A percentile compares a stretch with the other conserved stretches of the same genome.
These are phyloP conservation scores for Drymodes brunneopygia DNA, from an alignment of 2,113 vertebrate species.

Conservation along the genomic window DNA sequence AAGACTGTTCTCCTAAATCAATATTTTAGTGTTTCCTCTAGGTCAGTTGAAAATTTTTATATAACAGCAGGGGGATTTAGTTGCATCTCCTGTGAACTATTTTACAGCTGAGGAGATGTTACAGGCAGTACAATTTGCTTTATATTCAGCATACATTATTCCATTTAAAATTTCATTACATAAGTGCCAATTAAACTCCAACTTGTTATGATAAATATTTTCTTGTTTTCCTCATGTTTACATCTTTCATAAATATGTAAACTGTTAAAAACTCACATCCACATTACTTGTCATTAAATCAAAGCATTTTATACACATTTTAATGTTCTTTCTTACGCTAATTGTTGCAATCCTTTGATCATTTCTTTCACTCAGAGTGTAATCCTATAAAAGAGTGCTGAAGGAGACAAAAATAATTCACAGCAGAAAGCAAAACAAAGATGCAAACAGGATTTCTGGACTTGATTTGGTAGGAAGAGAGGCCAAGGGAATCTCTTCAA, in stretches of 20 bases:
- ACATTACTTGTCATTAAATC: neutral
- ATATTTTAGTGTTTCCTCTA: conserved; percentile 7
- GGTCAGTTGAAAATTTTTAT: conserved; percentile 5
- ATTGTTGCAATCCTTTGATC: conserved; percentile 17
- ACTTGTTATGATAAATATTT: conserved; percentile 10
- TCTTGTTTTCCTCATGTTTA: neutral
- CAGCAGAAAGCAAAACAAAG: neutral
- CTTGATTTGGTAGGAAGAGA: neutral
- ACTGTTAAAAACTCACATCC: neutral
- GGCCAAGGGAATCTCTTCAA: neutral
- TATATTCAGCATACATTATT: neutral
- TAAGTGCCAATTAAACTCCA: neutral
- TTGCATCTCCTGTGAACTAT: neutral
- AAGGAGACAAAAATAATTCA: neutral
- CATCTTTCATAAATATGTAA: conserved; percentile 1
- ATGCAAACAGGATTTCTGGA: neutral
- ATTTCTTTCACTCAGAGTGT: neutral
- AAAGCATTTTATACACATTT: neutral
- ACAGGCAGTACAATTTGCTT: neutral
- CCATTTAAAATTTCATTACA: neutral
- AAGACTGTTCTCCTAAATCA: neutral
- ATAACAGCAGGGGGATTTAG: neutral
- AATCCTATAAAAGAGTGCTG: neutral
- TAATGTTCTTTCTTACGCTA: neutral
- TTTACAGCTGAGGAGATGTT: neutral